Evolutionary conservation across 1,140 invertebrate genomes (phyloP).

Genomic region (Sycophaga agraensis): DNA sequence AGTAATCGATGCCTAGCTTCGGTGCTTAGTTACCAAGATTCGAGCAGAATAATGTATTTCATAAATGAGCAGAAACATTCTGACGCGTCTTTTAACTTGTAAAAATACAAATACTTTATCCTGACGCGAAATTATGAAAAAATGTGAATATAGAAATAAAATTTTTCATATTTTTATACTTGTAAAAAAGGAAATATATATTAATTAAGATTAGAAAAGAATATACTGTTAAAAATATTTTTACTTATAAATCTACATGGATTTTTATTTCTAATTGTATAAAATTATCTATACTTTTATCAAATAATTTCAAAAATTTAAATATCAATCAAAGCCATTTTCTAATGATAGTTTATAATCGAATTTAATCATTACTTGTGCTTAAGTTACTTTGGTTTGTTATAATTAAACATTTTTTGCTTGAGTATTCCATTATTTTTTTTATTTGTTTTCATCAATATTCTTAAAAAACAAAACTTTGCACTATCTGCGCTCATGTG

Average conservation of each 20-base stretch:
- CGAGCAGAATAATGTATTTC: constrained; percentile 27
- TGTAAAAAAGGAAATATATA: constrained; percentile 18
- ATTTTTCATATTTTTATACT: constrained; percentile 31
- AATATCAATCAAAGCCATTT: not conserved
- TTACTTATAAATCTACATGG: not conserved
- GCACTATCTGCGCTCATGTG: not conserved
- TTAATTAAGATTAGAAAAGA: constrained; percentile 3
- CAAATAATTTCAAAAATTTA: constrained; percentile 1
- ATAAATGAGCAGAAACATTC: constrained; percentile 18
- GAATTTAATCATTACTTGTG: not conserved
- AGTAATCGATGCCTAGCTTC: constrained; percentile 28
- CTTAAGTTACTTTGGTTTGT: constrained; percentile 14
- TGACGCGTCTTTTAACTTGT: constrained; percentile 23
- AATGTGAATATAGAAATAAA: constrained; percentile 28
- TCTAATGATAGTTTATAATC: constrained; percentile 17
- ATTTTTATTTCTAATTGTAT: constrained; percentile 2
- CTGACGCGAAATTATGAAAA: constrained; percentile 27
- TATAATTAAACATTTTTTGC: not conserved
- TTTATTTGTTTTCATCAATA: not conserved
- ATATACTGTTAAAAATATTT: not conserved
- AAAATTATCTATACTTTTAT: constrained; percentile 14
- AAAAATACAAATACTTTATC: no score
- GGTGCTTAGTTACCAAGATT: constrained; percentile 32
- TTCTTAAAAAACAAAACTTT: constrained; percentile 1
- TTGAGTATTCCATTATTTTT: not conserved